These are phyloP conservation scores for Cheumatopsyche charites DNA, from an alignment of 1,140 invertebrate species.

Conservation along the genomic window DNA sequence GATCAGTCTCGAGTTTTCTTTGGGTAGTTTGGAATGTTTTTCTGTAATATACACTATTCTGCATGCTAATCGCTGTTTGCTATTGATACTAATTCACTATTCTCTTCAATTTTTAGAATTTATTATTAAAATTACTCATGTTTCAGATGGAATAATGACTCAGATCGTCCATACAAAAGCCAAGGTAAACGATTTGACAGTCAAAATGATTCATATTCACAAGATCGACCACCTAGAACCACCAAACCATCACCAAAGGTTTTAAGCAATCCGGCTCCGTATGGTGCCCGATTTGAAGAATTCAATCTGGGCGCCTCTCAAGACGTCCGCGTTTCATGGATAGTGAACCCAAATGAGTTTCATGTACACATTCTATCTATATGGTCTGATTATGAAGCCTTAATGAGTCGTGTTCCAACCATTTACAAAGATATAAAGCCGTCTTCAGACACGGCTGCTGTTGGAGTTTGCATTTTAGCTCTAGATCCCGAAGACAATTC, in stretches of 20 bases:
- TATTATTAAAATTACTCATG: neutral
- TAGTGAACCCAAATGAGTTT: conserved; percentile 71
- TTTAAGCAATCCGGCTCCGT: conserved; percentile 34
- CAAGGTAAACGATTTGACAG: neutral
- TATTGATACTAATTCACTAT: too few species aligned
- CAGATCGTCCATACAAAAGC: neutral
- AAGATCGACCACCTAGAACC: neutral
- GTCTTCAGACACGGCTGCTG: conserved; percentile 54
- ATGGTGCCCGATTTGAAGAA: conserved; percentile 40
- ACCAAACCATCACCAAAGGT: conserved; percentile 35
- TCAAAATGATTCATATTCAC: neutral
- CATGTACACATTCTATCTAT: conserved; percentile 67
- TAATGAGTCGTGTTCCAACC: conserved; percentile 74
- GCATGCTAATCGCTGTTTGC: too few species aligned
- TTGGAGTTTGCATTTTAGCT: conserved; percentile 69
- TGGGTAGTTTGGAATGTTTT: too few species aligned
- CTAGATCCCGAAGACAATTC: conserved; percentile 71
- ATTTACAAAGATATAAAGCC: conserved; percentile 65
- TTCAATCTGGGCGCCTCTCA: conserved; percentile 14
- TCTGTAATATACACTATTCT: too few species aligned
- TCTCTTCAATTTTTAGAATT: too few species aligned
- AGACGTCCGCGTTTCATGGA: conserved; percentile 65
- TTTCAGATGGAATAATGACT: conserved; percentile 9
- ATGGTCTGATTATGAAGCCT: conserved; percentile 63
- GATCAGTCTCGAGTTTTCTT: too few species aligned